These are phyloP conservation scores for Epiblema foenella DNA, from an alignment of 2,888 invertebrate genomes.

Conservation along the genomic window DNA sequence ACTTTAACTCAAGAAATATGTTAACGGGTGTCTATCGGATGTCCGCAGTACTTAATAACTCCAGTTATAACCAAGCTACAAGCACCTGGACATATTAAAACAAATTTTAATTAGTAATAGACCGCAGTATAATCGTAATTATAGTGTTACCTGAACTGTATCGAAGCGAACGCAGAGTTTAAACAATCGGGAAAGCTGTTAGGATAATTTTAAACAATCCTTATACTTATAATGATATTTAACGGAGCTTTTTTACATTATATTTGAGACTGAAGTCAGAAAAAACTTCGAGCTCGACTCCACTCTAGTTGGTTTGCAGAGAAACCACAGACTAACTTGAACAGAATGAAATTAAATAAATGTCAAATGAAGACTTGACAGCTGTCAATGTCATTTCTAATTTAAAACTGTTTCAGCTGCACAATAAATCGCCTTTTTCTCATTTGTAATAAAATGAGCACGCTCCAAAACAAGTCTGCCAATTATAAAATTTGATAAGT, in stretches of 20 bases:
- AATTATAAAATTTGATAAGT: too few relatives aligned
- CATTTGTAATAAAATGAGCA: neutral
- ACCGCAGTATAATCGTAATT: neutral
- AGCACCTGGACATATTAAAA: neutral
- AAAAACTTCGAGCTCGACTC: neutral
- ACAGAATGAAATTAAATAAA: neutral
- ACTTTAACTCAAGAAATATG: neutral
- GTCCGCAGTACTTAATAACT: conserved; percentile 1
- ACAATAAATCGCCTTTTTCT: neutral
- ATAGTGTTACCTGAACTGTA: conserved; percentile 13
- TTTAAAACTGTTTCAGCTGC: conserved; percentile 1
- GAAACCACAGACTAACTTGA: conserved; percentile 28
- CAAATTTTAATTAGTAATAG: conserved; percentile 12
- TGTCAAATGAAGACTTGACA: conserved; percentile 7
- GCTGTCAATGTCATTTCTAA: conserved; percentile 3
- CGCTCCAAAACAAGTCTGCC: neutral
- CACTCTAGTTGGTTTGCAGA: neutral
- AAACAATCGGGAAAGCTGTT: neutral
- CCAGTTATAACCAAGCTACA: neutral
- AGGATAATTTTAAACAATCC: neutral
- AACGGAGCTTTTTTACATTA: conserved; percentile 22
- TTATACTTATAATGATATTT: conserved; percentile 1
- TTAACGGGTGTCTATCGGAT: neutral
- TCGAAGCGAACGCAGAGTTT: neutral
- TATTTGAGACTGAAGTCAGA: conserved; percentile 7